Evolutionary conservation across 2,113 vertebrate genomes (phyloP).

Genomic region (Carollia perspicillata): DNA sequence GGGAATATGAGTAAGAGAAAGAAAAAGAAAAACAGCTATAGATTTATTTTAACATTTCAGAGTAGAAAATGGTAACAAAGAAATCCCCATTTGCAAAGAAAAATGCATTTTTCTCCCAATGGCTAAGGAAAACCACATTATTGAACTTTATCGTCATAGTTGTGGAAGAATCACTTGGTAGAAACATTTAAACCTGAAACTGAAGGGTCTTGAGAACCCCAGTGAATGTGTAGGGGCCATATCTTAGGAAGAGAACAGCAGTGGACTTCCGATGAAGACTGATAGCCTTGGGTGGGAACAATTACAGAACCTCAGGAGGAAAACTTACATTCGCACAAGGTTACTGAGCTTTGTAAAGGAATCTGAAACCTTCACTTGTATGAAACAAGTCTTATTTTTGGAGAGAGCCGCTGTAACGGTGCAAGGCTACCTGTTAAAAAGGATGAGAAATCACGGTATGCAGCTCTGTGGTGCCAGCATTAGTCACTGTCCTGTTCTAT

Average conservation of each 20-base stretch:
- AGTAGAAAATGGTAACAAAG: constrained; percentile 61
- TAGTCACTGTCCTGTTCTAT: background rate
- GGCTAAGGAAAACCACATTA: constrained; percentile 52
- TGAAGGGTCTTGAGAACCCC: background rate
- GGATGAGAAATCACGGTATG: background rate
- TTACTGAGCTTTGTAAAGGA: background rate
- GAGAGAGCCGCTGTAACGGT: background rate
- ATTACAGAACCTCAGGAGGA: background rate
- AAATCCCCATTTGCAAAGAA: constrained; percentile 55
- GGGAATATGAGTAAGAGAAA: constrained; percentile 42
- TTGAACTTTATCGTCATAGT: background rate
- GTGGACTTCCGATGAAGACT: background rate
- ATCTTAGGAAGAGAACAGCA: background rate
- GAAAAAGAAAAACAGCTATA: constrained; percentile 35
- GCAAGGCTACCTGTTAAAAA: background rate
- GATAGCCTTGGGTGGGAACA: background rate
- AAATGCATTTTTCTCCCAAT: constrained; percentile 49
- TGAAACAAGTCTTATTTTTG: background rate
- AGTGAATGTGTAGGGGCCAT: background rate
- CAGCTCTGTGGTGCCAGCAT: background rate
- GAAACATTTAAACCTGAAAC: constrained; percentile 1
- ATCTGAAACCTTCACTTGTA: background rate
- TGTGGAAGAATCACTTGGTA: constrained; percentile 1
- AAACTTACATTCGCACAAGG: background rate
- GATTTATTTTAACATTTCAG: constrained; percentile 62